Evolutionary conservation across 2,113 vertebrate species (phyloP), one percentile per base, ranked within the genome.

Genomic region (Mirza zaza): DNA sequence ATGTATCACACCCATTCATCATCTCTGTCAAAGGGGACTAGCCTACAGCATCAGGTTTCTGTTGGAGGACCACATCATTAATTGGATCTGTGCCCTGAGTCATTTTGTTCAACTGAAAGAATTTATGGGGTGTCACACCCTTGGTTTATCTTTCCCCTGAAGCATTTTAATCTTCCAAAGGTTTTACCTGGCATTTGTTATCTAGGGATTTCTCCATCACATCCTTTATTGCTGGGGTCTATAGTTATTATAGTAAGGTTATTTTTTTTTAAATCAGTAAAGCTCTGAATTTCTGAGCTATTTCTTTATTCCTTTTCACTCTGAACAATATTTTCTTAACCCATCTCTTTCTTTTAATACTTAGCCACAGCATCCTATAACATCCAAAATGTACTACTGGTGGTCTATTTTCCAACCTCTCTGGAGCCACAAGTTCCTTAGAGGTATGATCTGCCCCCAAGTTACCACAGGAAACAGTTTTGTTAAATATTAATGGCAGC

Each of bases 161-260:
- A 91, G 59, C 76, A 82, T 59, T 91, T 94, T 94, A 91, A 76
- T 91, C 67, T 94, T 90, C 65, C 32, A 63, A 85, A 63, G 25
- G 3, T 75, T 96, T 81, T 67, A 32, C 4, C 59, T 87, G 75
- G 6, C 48, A 55, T 85, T 90, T 94, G 36, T 80, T 80, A 67
- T 52, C 76, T 91, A 4, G 87, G 68, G 36, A 39, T 59, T 67
- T 50, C 73, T 87, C 83, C 76, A 13, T 91, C 48, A 79, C 36
- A 42, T 63, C 15, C 91, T 55, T 81, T 87, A 61, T 17, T 42
- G 29, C 12, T 76, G 25, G 8, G 7, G 27, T 87, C 34, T 76
- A 86, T 59, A 59, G 61, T 91, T 87, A 57, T 57, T 57, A 57
- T 57, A 87, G 23, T 67, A 73, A 63, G 27, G 29, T 39, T n/a